These are phyloP conservation scores for Clarias platycephalus DNA, from an alignment of 2,797 vertebrate genomes.

Conservation along the genomic window DNA sequence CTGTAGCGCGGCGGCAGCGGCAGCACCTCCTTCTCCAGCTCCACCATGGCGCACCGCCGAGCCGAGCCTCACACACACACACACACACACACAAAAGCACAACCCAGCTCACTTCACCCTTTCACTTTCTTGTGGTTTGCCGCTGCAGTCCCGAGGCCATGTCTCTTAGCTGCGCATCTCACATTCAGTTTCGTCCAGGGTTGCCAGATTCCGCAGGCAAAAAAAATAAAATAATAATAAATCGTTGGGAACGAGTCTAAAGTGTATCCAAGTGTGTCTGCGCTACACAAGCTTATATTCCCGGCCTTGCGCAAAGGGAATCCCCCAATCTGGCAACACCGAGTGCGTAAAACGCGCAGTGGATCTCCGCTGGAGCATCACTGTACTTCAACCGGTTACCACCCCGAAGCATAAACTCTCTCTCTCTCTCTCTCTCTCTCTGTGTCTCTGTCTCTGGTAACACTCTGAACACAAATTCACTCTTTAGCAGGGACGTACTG, in stretches of 20 bases:
- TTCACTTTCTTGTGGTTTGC: slow-evolving; percentile 55
- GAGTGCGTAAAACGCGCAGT: not conserved
- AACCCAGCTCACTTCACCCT: slow-evolving; percentile 45
- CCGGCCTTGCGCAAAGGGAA: not conserved
- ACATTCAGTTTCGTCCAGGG: not conserved
- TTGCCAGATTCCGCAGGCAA: not conserved
- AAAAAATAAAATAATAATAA: not conserved
- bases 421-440: slow-evolving; percentile 15
- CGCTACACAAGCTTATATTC: not conserved
- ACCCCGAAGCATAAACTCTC: not conserved
- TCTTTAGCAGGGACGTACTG: slow-evolving; percentile 1
- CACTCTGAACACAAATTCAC: not conserved
- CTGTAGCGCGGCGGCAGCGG: slow-evolving; percentile 82
- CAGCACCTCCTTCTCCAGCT: slow-evolving; percentile 81
- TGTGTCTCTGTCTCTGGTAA: not conserved
- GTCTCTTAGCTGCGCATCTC: slow-evolving; percentile 1
- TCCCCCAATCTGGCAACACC: slow-evolving; percentile 13
- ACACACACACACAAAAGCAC: slow-evolving; percentile 1
- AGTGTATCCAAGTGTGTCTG: not conserved
- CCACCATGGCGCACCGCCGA: slow-evolving; percentile 68
- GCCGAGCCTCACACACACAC: not conserved
- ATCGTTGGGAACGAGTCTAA: not conserved
- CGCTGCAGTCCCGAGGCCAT: slow-evolving; percentile 23
- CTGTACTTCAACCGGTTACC: not conserved
- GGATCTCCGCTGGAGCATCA: not conserved